phyloP scores from a whole-genome alignment of 1,140 invertebrate species.

The Portunus trituberculatus region DNA sequence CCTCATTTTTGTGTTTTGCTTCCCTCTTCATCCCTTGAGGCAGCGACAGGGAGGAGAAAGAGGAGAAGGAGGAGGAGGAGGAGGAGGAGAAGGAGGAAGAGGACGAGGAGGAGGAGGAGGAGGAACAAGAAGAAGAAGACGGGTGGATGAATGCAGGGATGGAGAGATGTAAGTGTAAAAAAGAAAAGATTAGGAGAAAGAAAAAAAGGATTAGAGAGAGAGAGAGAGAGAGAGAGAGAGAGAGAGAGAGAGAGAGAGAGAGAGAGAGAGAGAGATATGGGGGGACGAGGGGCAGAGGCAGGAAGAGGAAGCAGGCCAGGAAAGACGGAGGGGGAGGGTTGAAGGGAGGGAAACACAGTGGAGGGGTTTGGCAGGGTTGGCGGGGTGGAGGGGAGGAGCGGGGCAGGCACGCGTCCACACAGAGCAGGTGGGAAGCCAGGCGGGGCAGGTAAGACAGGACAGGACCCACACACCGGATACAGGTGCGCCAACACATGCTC shows the following conservation, averaged over 20 bases:
- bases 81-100: too few relatives aligned
- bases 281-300: not conserved
- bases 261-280: not conserved
- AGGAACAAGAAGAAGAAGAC: too few relatives aligned
- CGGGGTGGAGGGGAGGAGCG: not conserved
- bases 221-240: not conserved
- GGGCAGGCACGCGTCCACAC: slow-evolving; percentile 6
- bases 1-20: too few relatives aligned
- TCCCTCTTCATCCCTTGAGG: too few relatives aligned
- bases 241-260: not conserved
- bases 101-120: too few relatives aligned
- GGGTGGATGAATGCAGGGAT: too few relatives aligned
- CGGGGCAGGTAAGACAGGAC: too few relatives aligned
- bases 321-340: not conserved
- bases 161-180: too few relatives aligned
- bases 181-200: not conserved
- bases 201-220: not conserved
- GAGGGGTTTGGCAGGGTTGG: too few relatives aligned
- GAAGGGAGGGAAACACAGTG: not conserved
- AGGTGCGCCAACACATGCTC: not conserved
- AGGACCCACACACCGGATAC: too few relatives aligned
- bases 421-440: slow-evolving; percentile 20
- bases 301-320: not conserved
- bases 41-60: too few relatives aligned
- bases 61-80: too few relatives aligned